Evolutionary conservation across 1,140 invertebrate genomes (phyloP), one percentile per base, ranked within the genome.

Genomic region (Drosophila ananassae): DNA sequence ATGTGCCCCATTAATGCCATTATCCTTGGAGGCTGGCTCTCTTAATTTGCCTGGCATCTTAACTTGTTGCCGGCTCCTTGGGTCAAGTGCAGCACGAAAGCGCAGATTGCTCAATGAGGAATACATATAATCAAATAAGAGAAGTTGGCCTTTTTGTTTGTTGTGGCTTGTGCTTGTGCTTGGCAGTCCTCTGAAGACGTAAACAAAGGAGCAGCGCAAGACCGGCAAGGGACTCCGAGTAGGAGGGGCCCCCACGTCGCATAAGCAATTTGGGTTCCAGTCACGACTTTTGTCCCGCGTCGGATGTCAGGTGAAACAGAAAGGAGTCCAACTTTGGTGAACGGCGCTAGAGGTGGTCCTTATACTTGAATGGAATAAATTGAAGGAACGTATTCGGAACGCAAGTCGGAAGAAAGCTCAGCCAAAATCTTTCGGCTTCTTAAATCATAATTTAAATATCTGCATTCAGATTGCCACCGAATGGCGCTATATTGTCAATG

Each of bases 41-140:
- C 81, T 69, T 75, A 83, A 75, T 82, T 82, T 79, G 44, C 57
- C 59, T 52, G 56, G 61, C 60, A 69, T 58, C 79, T 83, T 83
- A 69, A 83, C 79, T 83, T 83, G 79, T 83, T 83, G 79, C 79
- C 72, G 60, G 52, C 59, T 64, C 47, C 74, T 46, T 76, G 78
- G 78, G 78, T 81, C 78, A 81, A 81, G 78, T 81, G 80, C 79
- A 83, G 21, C 62, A 69, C 67, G 67, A 69, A 69, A 56, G 57
- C 63, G 67, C 64, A 69, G 55, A 69, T 69, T 69, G 67, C 66
- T 69, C 77, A 73, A 80, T 66, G 75, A 83, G 59, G 66, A 82
- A 79, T 44, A n/a, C n/a, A 73, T 83, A 69, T 69, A 69, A 69
- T 61, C 73, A 73, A 83, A 72, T 73, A 72, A 13, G 44, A 28